Conservation (phyloP, 1,140 invertebrate genomes). For the honey bee (Apis mellifera) region Amel_HAv3.1 CM009933.2:13562501-13563000, state of each 20-base stretch:
- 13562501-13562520: background rate
- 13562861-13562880: background rate
- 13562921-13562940: conserved; percentile 21
- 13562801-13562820: background rate
- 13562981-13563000: conserved; percentile 33
- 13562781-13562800: background rate
- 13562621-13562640: too few species aligned
- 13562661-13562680: too few species aligned
- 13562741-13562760: background rate
- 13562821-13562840: background rate
- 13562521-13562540: too few species aligned
- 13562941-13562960: conserved; percentile 26
- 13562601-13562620: background rate
- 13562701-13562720: too few species aligned
- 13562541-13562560: background rate
- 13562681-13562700: too few species aligned
- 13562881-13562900: conserved; percentile 21
- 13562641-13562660: too few species aligned
- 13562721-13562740: too few species aligned
- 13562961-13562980: conserved; percentile 28
- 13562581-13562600: background rate
- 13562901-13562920: conserved; percentile 1
- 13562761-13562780: background rate
- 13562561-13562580: background rate
- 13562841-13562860: conserved; percentile 9